Evolutionary conservation across 2,888 invertebrate genomes (phyloP).

Genomic region (Ectropis crepuscularia): DNA sequence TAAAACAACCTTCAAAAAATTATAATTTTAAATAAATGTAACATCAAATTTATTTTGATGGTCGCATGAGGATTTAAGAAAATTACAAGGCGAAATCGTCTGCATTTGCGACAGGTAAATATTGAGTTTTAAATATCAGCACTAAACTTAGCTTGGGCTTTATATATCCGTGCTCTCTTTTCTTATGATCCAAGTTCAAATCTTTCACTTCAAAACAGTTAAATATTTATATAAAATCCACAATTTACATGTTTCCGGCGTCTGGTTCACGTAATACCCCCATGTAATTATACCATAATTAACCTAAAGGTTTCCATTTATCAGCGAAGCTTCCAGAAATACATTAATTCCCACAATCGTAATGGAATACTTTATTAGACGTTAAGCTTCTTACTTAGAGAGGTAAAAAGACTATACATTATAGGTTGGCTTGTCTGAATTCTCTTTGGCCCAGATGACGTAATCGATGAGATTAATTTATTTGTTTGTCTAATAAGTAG

Average conservation of each 20-base stretch:
- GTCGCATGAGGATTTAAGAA: too few species aligned
- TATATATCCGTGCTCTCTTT: too few species aligned
- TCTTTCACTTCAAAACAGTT: background rate
- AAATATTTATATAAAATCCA: conserved; percentile 9
- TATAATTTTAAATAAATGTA: too few species aligned
- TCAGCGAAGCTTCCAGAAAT: background rate
- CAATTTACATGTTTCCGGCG: conserved; percentile 9
- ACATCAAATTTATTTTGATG: too few species aligned
- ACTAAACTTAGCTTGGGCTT: too few species aligned
- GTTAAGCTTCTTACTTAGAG: background rate
- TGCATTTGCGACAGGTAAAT: too few species aligned
- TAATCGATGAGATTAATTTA: too few species aligned
- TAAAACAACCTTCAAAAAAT: too few species aligned
- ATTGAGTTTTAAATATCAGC: too few species aligned
- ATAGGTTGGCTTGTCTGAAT: background rate
- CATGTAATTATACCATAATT: conserved; percentile 12
- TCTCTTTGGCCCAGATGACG: too few species aligned
- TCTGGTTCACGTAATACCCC: conserved; percentile 5
- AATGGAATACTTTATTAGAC: conserved; percentile 7
- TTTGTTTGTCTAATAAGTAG: too few species aligned
- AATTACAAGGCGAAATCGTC: too few species aligned
- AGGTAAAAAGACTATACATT: background rate
- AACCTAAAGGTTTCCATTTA: conserved; percentile 6
- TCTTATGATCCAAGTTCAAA: background rate
- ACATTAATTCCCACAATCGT: conserved; percentile 3